Evolutionary conservation across 2,113 vertebrate species (phyloP).

Genomic region (Salvelinus fontinalis): DNA sequence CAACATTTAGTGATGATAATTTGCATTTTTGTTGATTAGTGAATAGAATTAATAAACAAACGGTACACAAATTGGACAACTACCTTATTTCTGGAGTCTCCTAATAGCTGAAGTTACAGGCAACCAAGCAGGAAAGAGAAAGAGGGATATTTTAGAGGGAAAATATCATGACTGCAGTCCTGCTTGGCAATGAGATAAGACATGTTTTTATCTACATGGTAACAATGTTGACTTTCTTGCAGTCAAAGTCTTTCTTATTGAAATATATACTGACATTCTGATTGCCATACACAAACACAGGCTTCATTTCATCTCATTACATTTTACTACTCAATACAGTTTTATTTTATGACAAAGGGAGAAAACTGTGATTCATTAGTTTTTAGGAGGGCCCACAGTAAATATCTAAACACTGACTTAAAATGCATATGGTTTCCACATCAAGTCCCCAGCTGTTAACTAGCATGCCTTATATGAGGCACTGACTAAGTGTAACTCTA

Average conservation of each 20-base stretch:
- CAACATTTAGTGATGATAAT: neutral
- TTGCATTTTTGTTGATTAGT: conserved; percentile 38
- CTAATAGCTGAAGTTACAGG: conserved; percentile 93
- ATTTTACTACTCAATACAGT: neutral
- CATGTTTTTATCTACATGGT: too few species aligned
- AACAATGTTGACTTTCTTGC: too few species aligned
- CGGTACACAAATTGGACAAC: conserved; percentile 74
- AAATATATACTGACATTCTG: neutral
- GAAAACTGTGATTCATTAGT: too few species aligned
- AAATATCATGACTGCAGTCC: too few species aligned
- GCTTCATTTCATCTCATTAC: neutral
- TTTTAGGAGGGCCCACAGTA: too few species aligned
- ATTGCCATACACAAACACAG: neutral
- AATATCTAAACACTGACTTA: too few species aligned
- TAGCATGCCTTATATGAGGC: neutral
- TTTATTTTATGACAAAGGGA: neutral
- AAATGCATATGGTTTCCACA: neutral
- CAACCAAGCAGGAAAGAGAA: conserved; percentile 85
- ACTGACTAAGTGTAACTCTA: neutral
- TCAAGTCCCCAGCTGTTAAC: neutral
- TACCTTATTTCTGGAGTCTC: conserved; percentile 99
- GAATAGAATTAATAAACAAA: conserved; percentile 64
- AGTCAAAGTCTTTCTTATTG: too few species aligned
- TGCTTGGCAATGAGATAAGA: too few species aligned
- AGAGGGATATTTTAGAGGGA: conserved; percentile 63